Base-by-base conservation (phyloP, 2,797 vertebrate genomes). In the Momotus momota region DNA sequence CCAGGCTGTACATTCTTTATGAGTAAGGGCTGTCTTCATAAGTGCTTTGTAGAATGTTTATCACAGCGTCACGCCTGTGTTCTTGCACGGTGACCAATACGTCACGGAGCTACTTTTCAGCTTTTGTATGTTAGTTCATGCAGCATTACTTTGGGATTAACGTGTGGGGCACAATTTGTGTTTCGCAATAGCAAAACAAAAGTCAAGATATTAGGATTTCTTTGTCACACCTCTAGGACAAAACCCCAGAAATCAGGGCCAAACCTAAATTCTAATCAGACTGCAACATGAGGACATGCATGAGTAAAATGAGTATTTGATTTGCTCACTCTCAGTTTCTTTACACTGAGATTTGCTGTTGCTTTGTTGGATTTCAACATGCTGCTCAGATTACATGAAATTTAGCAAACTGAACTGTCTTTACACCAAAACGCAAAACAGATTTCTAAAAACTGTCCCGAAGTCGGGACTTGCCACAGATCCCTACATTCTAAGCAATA, bases 1-100 rank as follows among this genome's bases (percentile, higher is more conserved):
- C 23, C 31, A 71, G 81, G 90, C 88, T 94, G 55, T 94, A 94
- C 86, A 97, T 96, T 96, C 95, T 67, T 92, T 33, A 54, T 57
- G 73, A 64, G 40, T 80, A 93, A 93, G 77, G 54, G 45, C 73
- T 94, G 77, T 71, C 88, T 86, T 90, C 91, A 87, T 83, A 96
- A 96, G 91, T 90, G 93, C 81, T 87, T 90, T 80, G 49, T 35
- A 64, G 25, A 64, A 26, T 85, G 60, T 81, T 96, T 96, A 90
- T 94, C 91, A 64, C 55, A 74, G 60, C 38, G 65, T 82, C 90
- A 67, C 12, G 38, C 74, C 46, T 67, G 51, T 71, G 78, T 80
- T 86, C 51, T 45, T 90, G 88, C 41, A 14, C 45, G 35, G 52
- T 65, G 78, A 82, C 67, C 85, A 84, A 55, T 27, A 62, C 43